These are phyloP conservation scores for Meandrina meandrites DNA, from an alignment of 92 coral and sea anemone genomes.

Conservation along the genomic window DNA sequence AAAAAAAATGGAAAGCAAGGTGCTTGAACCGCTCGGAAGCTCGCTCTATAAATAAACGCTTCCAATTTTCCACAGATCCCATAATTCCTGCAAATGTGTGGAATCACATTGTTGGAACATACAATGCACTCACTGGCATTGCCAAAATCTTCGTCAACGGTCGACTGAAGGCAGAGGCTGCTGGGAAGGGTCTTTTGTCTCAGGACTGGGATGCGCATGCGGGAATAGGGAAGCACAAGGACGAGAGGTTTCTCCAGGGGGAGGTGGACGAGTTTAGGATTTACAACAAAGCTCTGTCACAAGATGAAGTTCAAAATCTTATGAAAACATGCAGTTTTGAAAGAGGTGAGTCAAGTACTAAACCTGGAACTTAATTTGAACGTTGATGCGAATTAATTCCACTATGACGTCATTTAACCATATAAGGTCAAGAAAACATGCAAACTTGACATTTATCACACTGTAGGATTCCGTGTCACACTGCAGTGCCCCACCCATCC, in stretches of 20 bases:
- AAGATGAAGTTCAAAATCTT: slow-evolving; percentile 59
- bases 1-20: background rate
- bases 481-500: no score
- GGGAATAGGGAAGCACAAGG: slow-evolving; percentile 82
- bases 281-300: slow-evolving; percentile 71
- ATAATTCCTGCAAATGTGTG: slow-evolving; percentile 77
- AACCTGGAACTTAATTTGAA: background rate
- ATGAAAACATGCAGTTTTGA: slow-evolving; percentile 64
- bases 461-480: no score
- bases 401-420: no score
- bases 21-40: background rate
- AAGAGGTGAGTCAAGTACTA: slow-evolving; percentile 51
- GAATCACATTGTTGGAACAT: slow-evolving; percentile 85
- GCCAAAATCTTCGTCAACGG: slow-evolving; percentile 82
- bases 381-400: background rate
- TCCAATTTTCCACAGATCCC: slow-evolving; percentile 62
- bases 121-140: slow-evolving; percentile 70
- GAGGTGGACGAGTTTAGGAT: slow-evolving; percentile 84
- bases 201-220: slow-evolving; percentile 91
- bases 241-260: slow-evolving; percentile 75
- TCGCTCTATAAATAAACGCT: background rate
- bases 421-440: no score
- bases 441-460: no score
- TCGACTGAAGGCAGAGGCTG: slow-evolving; percentile 74
- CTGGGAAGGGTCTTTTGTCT: slow-evolving; percentile 84